These are phyloP conservation scores for Melieria crassipennis DNA, from an alignment of 2,888 invertebrate genomes.

Conservation along the genomic window DNA sequence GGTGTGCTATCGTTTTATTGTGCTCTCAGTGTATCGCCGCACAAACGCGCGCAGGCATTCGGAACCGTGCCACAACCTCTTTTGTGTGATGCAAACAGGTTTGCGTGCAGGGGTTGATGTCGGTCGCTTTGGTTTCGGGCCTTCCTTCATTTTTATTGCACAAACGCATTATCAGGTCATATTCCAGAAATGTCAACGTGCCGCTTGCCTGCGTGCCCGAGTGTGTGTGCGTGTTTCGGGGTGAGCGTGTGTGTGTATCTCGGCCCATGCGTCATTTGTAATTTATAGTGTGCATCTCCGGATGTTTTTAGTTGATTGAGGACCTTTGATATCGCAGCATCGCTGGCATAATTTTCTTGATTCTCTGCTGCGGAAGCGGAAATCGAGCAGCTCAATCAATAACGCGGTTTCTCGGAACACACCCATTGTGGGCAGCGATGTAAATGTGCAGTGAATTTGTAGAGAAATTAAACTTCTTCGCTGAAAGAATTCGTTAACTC, in stretches of 20 bases:
- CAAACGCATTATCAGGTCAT: slow-evolving; percentile 20
- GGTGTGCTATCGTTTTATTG: slow-evolving; percentile 14
- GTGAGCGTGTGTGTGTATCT: slow-evolving; percentile 32
- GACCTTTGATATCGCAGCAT: slow-evolving; percentile 63
- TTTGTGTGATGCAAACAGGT: slow-evolving; percentile 38
- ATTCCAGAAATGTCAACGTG: slow-evolving; percentile 13
- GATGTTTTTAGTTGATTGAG: slow-evolving; percentile 65
- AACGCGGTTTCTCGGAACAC: too few relatives aligned
- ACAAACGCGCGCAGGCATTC: not conserved
- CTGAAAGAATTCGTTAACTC: too few relatives aligned
- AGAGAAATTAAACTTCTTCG: too few relatives aligned
- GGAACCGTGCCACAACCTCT: not conserved
- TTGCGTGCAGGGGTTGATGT: slow-evolving; percentile 11
- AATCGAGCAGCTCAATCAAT: too few relatives aligned
- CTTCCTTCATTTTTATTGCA: slow-evolving; percentile 21
- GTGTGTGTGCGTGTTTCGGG: slow-evolving; percentile 19
- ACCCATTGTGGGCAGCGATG: too few relatives aligned
- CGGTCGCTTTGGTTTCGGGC: slow-evolving; percentile 25
- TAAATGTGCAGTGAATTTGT: too few relatives aligned
- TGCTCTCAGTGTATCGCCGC: not conserved
- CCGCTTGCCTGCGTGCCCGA: not conserved
- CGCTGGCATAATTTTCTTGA: slow-evolving; percentile 40
- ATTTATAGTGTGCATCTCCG: slow-evolving; percentile 46
- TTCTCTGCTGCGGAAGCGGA: too few relatives aligned
- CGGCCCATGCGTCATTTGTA: slow-evolving; percentile 37